Percentiles rank a stretch among this genome's conserved stretches.
Conservation (phyloP, 2,888 invertebrate species). For the Colletes collaris region DNA sequence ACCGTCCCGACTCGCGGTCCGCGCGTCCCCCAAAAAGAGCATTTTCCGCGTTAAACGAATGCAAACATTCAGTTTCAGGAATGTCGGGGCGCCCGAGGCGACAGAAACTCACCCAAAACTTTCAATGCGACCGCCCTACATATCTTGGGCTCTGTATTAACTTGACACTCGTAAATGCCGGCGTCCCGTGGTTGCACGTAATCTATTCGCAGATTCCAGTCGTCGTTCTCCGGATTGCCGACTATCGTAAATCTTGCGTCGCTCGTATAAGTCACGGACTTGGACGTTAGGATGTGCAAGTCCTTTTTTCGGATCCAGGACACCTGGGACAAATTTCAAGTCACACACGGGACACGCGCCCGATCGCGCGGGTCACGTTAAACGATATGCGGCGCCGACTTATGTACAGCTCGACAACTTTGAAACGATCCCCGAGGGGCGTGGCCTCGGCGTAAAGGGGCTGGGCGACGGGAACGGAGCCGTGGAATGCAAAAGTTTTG, state of each 20-base stretch:
- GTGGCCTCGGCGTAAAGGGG: too few relatives aligned
- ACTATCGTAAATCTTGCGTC: constrained; percentile 88
- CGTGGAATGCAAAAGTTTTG: too few relatives aligned
- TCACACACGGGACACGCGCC: neutral
- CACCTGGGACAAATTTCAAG: constrained; percentile 84
- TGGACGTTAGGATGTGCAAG: constrained; percentile 87
- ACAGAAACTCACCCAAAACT: constrained; percentile 88
- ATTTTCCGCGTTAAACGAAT: neutral
- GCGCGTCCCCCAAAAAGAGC: neutral
- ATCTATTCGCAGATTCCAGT: constrained; percentile 86
- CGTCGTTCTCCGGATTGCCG: constrained; percentile 86
- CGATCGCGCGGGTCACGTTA: too few relatives aligned
- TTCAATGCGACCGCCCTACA: constrained; percentile 91
- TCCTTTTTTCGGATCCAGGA: constrained; percentile 86
- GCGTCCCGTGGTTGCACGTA: constrained; percentile 85
- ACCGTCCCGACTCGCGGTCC: neutral
- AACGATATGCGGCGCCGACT: too few relatives aligned
- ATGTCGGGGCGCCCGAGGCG: neutral
- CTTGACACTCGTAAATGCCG: constrained; percentile 93
- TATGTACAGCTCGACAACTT: too few relatives aligned
- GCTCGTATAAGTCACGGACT: constrained; percentile 88
- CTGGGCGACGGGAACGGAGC: too few relatives aligned
- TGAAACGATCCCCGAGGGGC: too few relatives aligned
- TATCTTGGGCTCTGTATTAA: constrained; percentile 94
- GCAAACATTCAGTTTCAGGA: neutral